Evolutionary conservation across 2,113 vertebrate genomes (phyloP).

Genomic region (Lycocorax pyrrhopterus): DNA sequence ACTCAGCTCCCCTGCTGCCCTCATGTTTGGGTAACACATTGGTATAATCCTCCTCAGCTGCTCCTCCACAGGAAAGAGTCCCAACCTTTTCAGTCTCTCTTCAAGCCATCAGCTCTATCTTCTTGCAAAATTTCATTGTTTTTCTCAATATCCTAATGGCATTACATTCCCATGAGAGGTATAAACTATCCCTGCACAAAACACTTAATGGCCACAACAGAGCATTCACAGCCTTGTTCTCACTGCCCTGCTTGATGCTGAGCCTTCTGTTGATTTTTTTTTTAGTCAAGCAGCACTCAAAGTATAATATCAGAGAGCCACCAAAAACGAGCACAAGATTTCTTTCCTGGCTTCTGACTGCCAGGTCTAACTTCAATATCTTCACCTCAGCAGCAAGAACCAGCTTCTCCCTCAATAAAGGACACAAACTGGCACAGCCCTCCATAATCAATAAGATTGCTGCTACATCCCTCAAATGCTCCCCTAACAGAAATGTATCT

Average conservation of each 20-base stretch:
- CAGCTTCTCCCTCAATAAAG: not conserved
- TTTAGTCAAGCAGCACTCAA: not conserved
- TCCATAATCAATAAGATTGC: not conserved
- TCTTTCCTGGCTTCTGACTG: not conserved
- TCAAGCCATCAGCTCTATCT: not conserved
- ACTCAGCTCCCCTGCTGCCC: not conserved
- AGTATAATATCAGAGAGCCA: not conserved
- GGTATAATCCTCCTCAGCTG: not conserved
- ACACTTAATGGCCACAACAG: not conserved
- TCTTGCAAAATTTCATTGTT: not conserved
- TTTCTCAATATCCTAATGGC: not conserved
- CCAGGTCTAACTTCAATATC: not conserved
- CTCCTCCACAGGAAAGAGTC: not conserved
- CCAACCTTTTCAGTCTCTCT: not conserved
- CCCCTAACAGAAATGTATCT: not conserved
- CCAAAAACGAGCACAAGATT: not conserved
- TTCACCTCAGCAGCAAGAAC: not conserved
- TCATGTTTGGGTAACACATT: not conserved
- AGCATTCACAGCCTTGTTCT: not conserved
- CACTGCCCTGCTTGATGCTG: not conserved
- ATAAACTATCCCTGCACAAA: not conserved
- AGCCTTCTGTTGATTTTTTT: not conserved
- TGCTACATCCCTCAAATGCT: not conserved
- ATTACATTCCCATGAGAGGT: not conserved
- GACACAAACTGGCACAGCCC: not conserved